Conservation (phyloP, 2,113 vertebrate genomes). For the Hippocampus abdominalis region DNA sequence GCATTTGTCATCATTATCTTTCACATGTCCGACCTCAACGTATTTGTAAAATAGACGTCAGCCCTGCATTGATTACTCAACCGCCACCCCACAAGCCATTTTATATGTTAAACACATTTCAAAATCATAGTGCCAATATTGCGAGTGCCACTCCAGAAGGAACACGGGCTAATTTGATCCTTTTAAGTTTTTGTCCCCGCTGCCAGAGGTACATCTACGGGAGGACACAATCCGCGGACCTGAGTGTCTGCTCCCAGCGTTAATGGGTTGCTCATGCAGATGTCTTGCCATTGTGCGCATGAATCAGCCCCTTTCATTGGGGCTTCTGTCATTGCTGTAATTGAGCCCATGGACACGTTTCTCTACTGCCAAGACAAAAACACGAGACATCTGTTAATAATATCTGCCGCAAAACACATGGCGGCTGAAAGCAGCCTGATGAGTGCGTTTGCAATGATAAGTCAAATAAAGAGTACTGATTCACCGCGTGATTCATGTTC, state of each 20-base stretch:
- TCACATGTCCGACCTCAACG: constrained; percentile 26
- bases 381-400: constrained; percentile 72
- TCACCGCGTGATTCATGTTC: constrained; percentile 37
- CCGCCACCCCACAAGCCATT: background rate
- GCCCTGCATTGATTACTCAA: constrained; percentile 24
- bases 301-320: constrained; percentile 67
- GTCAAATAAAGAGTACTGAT: constrained; percentile 51
- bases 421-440: constrained; percentile 58
- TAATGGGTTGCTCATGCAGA: constrained; percentile 69
- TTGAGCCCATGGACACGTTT: constrained; percentile 65
- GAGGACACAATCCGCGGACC: constrained; percentile 50
- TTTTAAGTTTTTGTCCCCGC: constrained; percentile 21
- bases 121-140: constrained; percentile 14
- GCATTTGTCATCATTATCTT: constrained; percentile 34
- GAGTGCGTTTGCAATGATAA: constrained; percentile 59
- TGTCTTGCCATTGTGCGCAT: constrained; percentile 62
- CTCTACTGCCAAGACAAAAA: constrained; percentile 63
- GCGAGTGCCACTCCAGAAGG: constrained; percentile 10
- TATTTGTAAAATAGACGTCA: constrained; percentile 29
- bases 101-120: background rate
- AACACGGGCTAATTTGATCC: constrained; percentile 10
- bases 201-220: constrained; percentile 42
- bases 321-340: constrained; percentile 66
- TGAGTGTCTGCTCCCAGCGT: constrained; percentile 54
- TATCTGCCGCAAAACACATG: constrained; percentile 62